These are phyloP conservation scores for Nymphicus hollandicus DNA, from an alignment of 2,113 vertebrate species.

Conservation along the genomic window DNA sequence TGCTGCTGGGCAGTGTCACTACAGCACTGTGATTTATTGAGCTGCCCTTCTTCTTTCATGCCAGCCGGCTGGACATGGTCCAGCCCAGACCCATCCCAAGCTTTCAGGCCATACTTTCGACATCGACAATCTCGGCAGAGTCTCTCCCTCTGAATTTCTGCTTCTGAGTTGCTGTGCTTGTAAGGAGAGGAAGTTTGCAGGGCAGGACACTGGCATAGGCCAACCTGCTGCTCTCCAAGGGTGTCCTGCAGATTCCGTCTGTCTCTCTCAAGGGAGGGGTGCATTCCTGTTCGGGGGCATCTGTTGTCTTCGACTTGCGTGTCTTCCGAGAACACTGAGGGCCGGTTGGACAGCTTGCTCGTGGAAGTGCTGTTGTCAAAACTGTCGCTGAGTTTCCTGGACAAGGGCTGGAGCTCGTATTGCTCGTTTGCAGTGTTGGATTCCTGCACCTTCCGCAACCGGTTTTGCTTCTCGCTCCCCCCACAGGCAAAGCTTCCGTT, in stretches of 20 bases:
- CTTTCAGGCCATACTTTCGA: constrained; percentile 24
- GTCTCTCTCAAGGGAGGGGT: constrained; percentile 42
- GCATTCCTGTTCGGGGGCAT: constrained; percentile 57
- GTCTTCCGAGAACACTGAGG: constrained; percentile 93
- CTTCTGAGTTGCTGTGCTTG: constrained; percentile 74
- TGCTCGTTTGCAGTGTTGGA: constrained; percentile 83
- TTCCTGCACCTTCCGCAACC: constrained; percentile 74
- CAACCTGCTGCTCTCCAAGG: constrained; percentile 55
- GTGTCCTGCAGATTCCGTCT: constrained; percentile 58
- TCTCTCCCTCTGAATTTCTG: constrained; percentile 44
- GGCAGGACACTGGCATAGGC: constrained; percentile 79
- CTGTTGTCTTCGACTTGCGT: constrained; percentile 83
- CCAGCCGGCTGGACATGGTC: not conserved
- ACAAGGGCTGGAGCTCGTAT: constrained; percentile 92
- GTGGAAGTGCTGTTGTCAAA: constrained; percentile 98
- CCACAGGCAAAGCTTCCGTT: constrained; percentile 80
- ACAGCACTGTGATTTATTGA: constrained; percentile 51
- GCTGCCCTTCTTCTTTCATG: constrained; percentile 39
- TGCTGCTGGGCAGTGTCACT: constrained; percentile 59
- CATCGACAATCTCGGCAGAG: constrained; percentile 54
- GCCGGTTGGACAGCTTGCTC: constrained; percentile 94
- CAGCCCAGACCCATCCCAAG: constrained; percentile 48
- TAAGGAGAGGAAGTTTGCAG: constrained; percentile 96
- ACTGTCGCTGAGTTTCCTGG: constrained; percentile 90
- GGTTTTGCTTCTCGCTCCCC: constrained; percentile 71